phyloP scores from a whole-genome alignment of 2,888 invertebrate species.

The Caenorhabditis parvicauda region DNA sequence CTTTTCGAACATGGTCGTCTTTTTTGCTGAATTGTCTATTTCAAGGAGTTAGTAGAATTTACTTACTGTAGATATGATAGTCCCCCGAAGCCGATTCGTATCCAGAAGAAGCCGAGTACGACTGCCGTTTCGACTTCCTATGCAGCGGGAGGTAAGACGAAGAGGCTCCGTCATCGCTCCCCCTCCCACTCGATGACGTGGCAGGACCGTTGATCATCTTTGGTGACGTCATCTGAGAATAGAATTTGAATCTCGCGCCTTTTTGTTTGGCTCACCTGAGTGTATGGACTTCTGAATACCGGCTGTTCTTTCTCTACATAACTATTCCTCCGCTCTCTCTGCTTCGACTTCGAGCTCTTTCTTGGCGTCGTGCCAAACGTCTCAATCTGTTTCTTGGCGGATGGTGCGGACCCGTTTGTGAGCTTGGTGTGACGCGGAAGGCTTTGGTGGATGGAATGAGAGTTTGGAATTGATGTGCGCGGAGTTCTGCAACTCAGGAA shows the following conservation, averaged over 20 bases:
- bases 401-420: constrained; percentile 8
- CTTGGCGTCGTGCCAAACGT: too few relatives aligned
- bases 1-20: constrained; percentile 13
- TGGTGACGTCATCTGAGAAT: constrained; percentile 31
- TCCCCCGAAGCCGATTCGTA: constrained; percentile 42
- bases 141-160: constrained; percentile 11
- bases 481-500: background rate
- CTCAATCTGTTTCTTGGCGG: too few relatives aligned
- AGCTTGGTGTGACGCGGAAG: constrained; percentile 21
- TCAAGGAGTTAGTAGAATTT: background rate
- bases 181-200: constrained; percentile 34
- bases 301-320: constrained; percentile 16
- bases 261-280: constrained; percentile 30
- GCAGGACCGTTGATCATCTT: constrained; percentile 24
- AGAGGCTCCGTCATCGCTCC: constrained; percentile 21
- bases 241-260: too few relatives aligned
- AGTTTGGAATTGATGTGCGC: background rate
- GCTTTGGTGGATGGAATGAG: constrained; percentile 19
- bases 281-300: constrained; percentile 23
- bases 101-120: constrained; percentile 45
- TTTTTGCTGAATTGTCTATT: constrained; percentile 6
- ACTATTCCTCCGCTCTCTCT: constrained; percentile 7
- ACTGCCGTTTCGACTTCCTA: constrained; percentile 38
- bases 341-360: constrained; percentile 1
- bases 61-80: constrained; percentile 40